phyloP scores from a whole-genome alignment of 2,888 invertebrate species.

The Chymomyza amoena region DNA sequence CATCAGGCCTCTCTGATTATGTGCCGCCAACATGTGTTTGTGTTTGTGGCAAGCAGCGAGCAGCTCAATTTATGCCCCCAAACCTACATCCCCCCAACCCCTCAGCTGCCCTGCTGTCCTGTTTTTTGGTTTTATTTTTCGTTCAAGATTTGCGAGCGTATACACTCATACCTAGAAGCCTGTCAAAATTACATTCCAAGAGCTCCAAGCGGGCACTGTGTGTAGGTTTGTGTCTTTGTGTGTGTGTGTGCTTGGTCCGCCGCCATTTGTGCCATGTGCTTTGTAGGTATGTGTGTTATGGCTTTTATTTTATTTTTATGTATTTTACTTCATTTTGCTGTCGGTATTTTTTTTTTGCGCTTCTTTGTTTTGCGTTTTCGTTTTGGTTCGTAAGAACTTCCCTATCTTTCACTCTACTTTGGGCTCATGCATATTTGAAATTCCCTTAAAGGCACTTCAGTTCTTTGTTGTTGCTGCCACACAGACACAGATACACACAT shows the following conservation, averaged over 20 bases:
- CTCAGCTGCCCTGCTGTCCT: slow-evolving; percentile 1
- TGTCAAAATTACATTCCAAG: slow-evolving; percentile 6
- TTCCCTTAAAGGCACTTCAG: slow-evolving; percentile 72
- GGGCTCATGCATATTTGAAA: slow-evolving; percentile 68
- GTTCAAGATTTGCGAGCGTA: slow-evolving; percentile 33
- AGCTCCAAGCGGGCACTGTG: neutral
- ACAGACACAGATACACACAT: slow-evolving; percentile 9
- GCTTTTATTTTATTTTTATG: slow-evolving; percentile 55
- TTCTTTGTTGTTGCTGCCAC: slow-evolving; percentile 40
- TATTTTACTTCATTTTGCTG: slow-evolving; percentile 62
- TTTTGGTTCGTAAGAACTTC: too few species aligned
- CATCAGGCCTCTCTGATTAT: neutral
- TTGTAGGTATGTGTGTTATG: slow-evolving; percentile 48
- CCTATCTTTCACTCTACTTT: slow-evolving; percentile 31
- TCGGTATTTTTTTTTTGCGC: neutral
- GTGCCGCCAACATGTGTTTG: neutral
- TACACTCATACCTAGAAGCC: neutral
- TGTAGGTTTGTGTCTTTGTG: too few species aligned
- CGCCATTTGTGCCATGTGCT: slow-evolving; percentile 23
- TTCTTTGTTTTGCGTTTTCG: too few species aligned
- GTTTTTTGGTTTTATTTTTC: slow-evolving; percentile 39
- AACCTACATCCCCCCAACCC: neutral
- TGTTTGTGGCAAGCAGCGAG: neutral
- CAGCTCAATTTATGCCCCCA: neutral
- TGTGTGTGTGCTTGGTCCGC: neutral